Evolutionary conservation across 2,113 vertebrate species (phyloP).

Genomic region (Ochotona curzoniae): DNA sequence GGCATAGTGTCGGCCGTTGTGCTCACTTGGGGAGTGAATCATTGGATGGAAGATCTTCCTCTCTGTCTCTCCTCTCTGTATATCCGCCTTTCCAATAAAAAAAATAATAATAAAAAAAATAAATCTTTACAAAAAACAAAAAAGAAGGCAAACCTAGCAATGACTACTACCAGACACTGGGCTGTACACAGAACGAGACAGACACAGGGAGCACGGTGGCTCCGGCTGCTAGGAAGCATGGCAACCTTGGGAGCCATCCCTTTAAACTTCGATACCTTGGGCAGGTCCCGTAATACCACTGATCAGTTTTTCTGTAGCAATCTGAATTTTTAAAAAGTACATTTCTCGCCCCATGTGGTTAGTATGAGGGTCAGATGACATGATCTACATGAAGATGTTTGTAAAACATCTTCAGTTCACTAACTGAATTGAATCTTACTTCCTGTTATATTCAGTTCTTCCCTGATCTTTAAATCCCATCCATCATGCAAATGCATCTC

Average conservation of each 20-base stretch:
- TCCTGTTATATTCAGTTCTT: not conserved
- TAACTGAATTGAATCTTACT: not conserved
- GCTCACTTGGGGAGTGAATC: too few species aligned
- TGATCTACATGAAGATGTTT: not conserved
- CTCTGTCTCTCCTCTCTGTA: too few species aligned
- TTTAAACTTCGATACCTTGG: not conserved
- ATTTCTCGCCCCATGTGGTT: fast-evolving
- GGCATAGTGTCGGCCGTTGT: too few species aligned
- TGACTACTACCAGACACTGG: too few species aligned
- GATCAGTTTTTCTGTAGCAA: not conserved
- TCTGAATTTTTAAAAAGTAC: not conserved
- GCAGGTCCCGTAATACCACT: not conserved
- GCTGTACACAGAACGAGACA: not conserved
- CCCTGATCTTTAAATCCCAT: not conserved
- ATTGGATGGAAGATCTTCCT: too few species aligned
- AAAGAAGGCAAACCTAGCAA: too few species aligned
- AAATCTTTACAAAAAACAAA: too few species aligned
- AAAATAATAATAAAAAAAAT: too few species aligned
- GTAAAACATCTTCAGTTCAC: not conserved
- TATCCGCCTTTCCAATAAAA: too few species aligned
- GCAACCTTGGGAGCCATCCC: not conserved
- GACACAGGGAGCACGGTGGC: not conserved
- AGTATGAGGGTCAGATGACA: not conserved
- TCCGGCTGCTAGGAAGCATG: not conserved
- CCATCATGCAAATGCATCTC: not conserved